Evolutionary conservation across 2,888 invertebrate species (phyloP).

Genomic region (Drosophila antonietae): DNA sequence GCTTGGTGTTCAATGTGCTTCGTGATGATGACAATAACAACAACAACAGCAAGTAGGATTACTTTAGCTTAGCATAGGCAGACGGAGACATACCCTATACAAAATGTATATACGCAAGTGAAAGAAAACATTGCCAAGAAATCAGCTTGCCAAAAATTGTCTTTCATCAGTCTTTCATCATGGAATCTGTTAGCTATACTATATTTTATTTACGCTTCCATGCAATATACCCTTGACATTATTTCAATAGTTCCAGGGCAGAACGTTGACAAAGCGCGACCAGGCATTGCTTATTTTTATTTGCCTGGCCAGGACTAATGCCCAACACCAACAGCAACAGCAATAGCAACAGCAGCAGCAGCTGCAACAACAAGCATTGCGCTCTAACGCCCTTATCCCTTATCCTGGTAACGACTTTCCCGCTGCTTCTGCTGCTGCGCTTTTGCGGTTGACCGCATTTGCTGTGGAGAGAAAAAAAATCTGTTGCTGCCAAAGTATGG

Average conservation of each 20-base stretch:
- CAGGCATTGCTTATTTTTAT: conserved; percentile 78
- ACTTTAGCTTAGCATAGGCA: fast-evolving
- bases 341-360: conserved; percentile 18
- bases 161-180: too few species aligned
- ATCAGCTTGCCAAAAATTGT: too few species aligned
- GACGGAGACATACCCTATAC: neutral
- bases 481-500: conserved; percentile 78
- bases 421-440: conserved; percentile 60
- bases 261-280: conserved; percentile 46
- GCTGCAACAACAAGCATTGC: conserved; percentile 43
- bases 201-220: neutral
- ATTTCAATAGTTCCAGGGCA: neutral
- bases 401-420: conserved; percentile 77
- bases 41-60: neutral
- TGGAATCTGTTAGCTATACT: too few species aligned
- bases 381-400: conserved; percentile 77
- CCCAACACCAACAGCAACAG: conserved; percentile 46
- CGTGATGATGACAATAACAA: conserved; percentile 56
- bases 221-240: neutral
- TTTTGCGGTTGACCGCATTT: conserved; percentile 83
- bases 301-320: conserved; percentile 74
- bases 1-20: conserved; percentile 69
- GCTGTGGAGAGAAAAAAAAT: conserved; percentile 67
- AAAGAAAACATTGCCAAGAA: too few species aligned
- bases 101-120: neutral